Base-by-base conservation (phyloP, 2,888 invertebrate species). In the Lasius fuliginosus region DNA sequence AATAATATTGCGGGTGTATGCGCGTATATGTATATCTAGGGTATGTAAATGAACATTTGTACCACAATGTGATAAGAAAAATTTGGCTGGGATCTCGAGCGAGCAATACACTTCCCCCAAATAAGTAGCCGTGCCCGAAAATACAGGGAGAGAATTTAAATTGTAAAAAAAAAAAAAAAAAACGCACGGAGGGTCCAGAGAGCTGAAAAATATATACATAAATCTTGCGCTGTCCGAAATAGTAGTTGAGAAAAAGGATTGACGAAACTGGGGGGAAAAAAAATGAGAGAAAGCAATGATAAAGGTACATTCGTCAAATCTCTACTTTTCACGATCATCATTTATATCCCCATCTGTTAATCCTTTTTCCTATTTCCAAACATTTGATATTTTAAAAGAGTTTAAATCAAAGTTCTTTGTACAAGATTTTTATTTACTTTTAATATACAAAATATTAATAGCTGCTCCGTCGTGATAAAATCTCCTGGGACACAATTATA, bases 131-230 rank as follows among this genome's bases (percentile, higher is more conserved):
- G 12, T 42, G 23, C 58, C 33, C 69, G 15, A 46, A 79, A 79
- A 58, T 46, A 69, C 18, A 68, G 15, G 9, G 33, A 76, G 9
- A 5, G 18, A 68, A 79, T 68, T 69, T 69, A 58, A 79, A 79
- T 68, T 79, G 42, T 68, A 68, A 69, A 79, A 36, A 36, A 36
- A 36, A 4, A 36, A 36, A 6, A 3, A 36, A 33, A 67, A n/a
- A 36, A 40, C 6, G 56, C 15, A n/a, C 30, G 18, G 18, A 23
- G 56, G 23, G 12, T 79, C 11, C 49, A 53, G 49, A 53, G 9
- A 40, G 18, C 23, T 33, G 58, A 69, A 69, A 79, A 79, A 58
- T 69, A 69, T 58, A 33, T 58, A 58, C 18, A 60, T 58, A 79
- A 58, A 79, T 42, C 23, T 60, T 36, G 23, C 1, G 23, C 12